Percentiles rank a stretch among this genome's conserved stretches.
Conservation (phyloP, 2,888 invertebrate genomes). For the Esperia sulphurella region DNA sequence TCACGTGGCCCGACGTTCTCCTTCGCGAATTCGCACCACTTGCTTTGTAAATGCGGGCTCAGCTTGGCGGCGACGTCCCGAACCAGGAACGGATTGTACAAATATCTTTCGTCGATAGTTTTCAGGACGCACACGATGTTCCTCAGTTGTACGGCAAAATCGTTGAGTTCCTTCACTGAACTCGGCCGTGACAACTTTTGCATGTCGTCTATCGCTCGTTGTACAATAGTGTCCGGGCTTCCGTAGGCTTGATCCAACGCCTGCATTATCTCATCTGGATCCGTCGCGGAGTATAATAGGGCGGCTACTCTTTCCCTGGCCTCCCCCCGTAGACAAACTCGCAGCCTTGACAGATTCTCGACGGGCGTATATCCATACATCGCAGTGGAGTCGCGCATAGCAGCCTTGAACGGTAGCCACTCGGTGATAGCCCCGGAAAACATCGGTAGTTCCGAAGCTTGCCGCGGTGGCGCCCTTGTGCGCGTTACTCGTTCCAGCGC, state of each 20-base stretch:
- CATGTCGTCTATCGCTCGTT: slow-evolving; percentile 10
- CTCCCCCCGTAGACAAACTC: slow-evolving; percentile 13
- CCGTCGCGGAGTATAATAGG: slow-evolving; percentile 10
- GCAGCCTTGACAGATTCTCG: slow-evolving; percentile 14
- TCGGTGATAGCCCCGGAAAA: too few relatives aligned
- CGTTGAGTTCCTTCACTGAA: slow-evolving; percentile 13
- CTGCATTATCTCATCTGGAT: slow-evolving; percentile 14
- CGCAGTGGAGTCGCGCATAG: neutral
- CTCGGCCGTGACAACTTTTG: slow-evolving; percentile 14
- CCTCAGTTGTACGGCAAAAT: slow-evolving; percentile 12
- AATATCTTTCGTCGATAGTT: slow-evolving; percentile 1
- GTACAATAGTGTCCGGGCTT: slow-evolving; percentile 17
- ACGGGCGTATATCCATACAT: neutral
- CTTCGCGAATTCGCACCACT: slow-evolving; percentile 9
- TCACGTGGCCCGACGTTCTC: neutral
- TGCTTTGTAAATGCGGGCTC: slow-evolving; percentile 1
- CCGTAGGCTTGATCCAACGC: slow-evolving; percentile 21
- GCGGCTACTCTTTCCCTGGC: slow-evolving; percentile 10
- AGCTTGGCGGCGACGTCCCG: slow-evolving; percentile 4
- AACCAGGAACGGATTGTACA: slow-evolving; percentile 6
- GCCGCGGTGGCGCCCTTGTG: too few relatives aligned
- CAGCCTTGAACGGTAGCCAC: too few relatives aligned
- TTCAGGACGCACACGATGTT: slow-evolving; percentile 6
- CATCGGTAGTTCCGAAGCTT: too few relatives aligned
- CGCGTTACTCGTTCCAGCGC: too few relatives aligned